phyloP scores from a whole-genome alignment of 2,113 vertebrate species.

The Actenoides hombroni region DNA sequence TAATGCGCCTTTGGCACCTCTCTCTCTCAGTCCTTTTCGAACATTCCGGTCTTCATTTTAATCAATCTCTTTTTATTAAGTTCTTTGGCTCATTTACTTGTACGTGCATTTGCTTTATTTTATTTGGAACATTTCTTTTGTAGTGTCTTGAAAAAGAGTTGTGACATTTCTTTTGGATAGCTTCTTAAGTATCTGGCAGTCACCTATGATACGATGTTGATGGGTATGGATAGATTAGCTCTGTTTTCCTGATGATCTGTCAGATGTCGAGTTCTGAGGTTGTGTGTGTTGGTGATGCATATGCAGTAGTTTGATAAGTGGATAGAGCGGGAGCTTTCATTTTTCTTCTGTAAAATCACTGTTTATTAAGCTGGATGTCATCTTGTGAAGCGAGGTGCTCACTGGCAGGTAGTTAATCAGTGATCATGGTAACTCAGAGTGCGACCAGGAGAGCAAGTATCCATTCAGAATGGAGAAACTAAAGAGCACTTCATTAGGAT shows the following conservation, averaged over 20 bases:
- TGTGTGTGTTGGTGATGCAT: conserved; percentile 52
- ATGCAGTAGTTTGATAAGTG: conserved; percentile 59
- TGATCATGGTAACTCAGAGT: not conserved
- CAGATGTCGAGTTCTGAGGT: conserved; percentile 64
- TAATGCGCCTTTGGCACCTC: conserved; percentile 60
- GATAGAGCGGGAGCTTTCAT: conserved; percentile 29
- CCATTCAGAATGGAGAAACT: not conserved
- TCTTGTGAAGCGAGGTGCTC: conserved; percentile 18
- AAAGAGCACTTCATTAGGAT: conserved; percentile 56
- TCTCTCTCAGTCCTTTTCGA: conserved; percentile 47
- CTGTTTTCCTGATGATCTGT: conserved; percentile 61
- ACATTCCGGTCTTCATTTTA: conserved; percentile 61
- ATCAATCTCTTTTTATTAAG: conserved; percentile 67
- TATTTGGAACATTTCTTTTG: conserved; percentile 65
- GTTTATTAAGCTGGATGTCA: conserved; percentile 53
- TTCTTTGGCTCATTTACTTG: conserved; percentile 68
- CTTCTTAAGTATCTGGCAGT: conserved; percentile 60
- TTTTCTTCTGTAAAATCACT: conserved; percentile 23
- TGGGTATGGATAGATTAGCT: conserved; percentile 60
- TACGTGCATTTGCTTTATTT: conserved; percentile 51
- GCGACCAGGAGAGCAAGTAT: not conserved
- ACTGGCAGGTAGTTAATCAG: conserved; percentile 48
- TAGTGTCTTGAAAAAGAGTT: conserved; percentile 58
- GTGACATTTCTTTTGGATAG: conserved; percentile 60
- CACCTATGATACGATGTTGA: conserved; percentile 47